Evolutionary conservation across 2,113 vertebrate species (phyloP).

Genomic region (Cyphomyrus plagiostoma): DNA sequence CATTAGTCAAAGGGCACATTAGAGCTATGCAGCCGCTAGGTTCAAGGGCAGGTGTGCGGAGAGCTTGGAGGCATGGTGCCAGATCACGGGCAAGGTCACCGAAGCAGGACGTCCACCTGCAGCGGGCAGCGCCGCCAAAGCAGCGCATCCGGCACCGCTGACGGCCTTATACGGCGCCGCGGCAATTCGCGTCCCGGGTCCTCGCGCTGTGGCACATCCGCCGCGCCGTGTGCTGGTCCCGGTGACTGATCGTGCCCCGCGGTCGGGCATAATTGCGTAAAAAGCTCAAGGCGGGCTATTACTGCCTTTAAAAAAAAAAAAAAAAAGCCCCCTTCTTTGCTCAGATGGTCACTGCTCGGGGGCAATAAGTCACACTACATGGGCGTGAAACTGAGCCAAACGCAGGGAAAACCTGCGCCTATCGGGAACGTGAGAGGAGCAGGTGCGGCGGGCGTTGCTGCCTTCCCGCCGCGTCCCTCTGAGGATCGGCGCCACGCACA

Average conservation of each 20-base stretch:
- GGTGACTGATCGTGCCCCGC: not conserved
- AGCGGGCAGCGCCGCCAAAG: not conserved
- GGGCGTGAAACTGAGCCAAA: conserved; percentile 67
- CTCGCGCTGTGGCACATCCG: not conserved
- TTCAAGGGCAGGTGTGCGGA: conserved; percentile 66
- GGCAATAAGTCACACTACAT: conserved; percentile 67
- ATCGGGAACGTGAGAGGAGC: conserved; percentile 48
- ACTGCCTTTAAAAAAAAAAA: conserved; percentile 55
- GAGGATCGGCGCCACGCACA: conserved; percentile 44
- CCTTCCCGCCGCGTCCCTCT: conserved; percentile 57
- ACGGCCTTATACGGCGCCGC: not conserved
- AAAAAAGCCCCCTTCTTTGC: conserved; percentile 46
- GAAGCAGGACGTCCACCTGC: not conserved
- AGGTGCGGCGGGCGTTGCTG: conserved; percentile 55
- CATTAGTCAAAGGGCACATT: conserved; percentile 6
- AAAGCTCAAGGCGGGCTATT: conserved; percentile 58
- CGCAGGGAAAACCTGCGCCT: conserved; percentile 39
- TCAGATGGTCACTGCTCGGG: conserved; percentile 72
- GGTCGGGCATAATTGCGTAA: conserved; percentile 7
- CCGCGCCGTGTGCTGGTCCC: not conserved
- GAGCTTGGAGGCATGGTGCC: conserved; percentile 1
- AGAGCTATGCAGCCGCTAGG: conserved; percentile 36
- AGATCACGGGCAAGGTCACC: not conserved
- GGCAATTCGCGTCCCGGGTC: not conserved
- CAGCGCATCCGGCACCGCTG: not conserved